Percentiles rank a stretch among this genome's conserved stretches.
Conservation (phyloP, 1,140 invertebrate genomes). For the Bombus cullumanus region DNA sequence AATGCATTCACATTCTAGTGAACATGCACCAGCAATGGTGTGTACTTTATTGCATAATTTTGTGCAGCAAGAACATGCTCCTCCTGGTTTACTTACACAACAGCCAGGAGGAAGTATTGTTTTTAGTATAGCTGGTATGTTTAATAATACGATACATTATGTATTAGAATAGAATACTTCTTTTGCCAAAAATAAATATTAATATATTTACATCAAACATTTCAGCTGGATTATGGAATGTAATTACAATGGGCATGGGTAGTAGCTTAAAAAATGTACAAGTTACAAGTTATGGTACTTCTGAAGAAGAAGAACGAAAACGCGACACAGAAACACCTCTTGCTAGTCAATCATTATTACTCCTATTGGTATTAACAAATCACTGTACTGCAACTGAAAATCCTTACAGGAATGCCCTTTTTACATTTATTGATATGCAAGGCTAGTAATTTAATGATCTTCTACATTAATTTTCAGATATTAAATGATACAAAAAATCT, state of each 20-base stretch:
- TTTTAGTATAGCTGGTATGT: slow-evolving; percentile 90
- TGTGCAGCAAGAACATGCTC: slow-evolving; percentile 89
- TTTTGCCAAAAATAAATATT: neutral
- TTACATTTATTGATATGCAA: slow-evolving; percentile 90
- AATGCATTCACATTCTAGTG: slow-evolving; percentile 89
- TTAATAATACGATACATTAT: slow-evolving; percentile 10
- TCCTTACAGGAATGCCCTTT: slow-evolving; percentile 93
- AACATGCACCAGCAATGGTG: slow-evolving; percentile 89
- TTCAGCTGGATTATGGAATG: slow-evolving; percentile 92
- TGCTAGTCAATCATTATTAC: slow-evolving; percentile 93
- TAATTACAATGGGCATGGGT: slow-evolving; percentile 87
- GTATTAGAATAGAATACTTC: neutral
- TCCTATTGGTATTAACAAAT: slow-evolving; percentile 95
- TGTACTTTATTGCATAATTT: slow-evolving; percentile 91
- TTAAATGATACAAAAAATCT: neutral
- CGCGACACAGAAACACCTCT: slow-evolving; percentile 86
- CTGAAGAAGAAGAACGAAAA: slow-evolving; percentile 78
- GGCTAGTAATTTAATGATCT: slow-evolving; percentile 73
- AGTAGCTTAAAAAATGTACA: slow-evolving; percentile 80
- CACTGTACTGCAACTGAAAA: slow-evolving; percentile 92
- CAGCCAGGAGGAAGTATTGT: slow-evolving; percentile 91
- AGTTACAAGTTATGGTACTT: slow-evolving; percentile 74
- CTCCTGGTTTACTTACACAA: slow-evolving; percentile 86
- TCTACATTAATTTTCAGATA: neutral
- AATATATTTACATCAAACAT: slow-evolving; percentile 45